Evolutionary conservation across 1,140 invertebrate genomes (phyloP), one percentile per base, ranked within the genome.

Genomic region (Gonioctena quinquepunctata): DNA sequence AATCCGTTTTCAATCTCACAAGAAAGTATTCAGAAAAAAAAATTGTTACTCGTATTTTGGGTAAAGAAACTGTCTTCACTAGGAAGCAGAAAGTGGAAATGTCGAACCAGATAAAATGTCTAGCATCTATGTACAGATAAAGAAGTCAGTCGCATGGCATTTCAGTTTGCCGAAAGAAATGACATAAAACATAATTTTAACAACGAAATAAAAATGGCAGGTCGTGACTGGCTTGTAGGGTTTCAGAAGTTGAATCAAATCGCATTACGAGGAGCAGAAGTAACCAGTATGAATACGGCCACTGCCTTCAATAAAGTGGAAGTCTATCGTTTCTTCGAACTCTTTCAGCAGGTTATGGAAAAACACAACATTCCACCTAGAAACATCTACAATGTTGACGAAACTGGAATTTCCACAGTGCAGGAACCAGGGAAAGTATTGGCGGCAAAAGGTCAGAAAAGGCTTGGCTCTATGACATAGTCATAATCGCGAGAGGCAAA

Each of bases 331-430:
- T 71, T 71, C 57, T 60, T 73, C 70, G 56, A 73, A 8, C 81
- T 80, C 59, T 69, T 83, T 25, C 60, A 81, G 64, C 73, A 70
- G 18, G 67, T 84, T n/a, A 77, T 81, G 73, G 71, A 73, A 50
- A 69, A 79, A 54, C 76, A 81, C 68, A 80, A 82, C 56, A n/a
- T 86, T 70, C 5, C 70, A 66, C 76, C 80, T 4, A 66, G 70
- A 23, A 77, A 78, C 61, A 84, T 85, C 48, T 85, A 76, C 59
- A 86, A 86, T 70, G 68, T 79, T 50, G 83, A 85, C 75, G 84
- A 86, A 75, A 85, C 81, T 57, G 85, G 84, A 1, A 72, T 85
- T 26, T 83, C 75, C 5, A 82, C 78, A 8, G 82, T 86, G 3
- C 83, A 85, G 18, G 83, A 83, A 71, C 82, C 83, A 48, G 62